These are phyloP conservation scores for Lepidurus arcticus DNA, from an alignment of 1,140 invertebrate genomes.

Conservation along the genomic window DNA sequence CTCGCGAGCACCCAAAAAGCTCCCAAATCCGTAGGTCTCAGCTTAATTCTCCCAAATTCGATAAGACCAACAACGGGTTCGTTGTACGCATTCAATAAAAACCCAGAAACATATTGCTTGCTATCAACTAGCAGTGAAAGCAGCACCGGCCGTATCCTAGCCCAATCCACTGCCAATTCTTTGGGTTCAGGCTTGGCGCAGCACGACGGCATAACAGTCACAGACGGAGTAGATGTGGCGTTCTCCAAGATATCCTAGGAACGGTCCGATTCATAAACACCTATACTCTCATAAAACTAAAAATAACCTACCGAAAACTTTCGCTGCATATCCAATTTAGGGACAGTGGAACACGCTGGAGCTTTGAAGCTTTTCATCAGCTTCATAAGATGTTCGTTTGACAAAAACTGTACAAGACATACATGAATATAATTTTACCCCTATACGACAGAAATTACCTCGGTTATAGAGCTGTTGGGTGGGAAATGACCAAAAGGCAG, in stretches of 20 bases:
- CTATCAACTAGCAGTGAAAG: not conserved
- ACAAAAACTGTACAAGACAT: not conserved
- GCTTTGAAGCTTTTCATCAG: not conserved
- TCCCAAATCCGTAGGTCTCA: not conserved
- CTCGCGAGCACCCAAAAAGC: not conserved
- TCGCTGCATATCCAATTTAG: not conserved
- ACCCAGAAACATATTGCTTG: not conserved
- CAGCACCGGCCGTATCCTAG: not conserved
- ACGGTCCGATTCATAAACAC: not conserved
- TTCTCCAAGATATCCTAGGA: not conserved
- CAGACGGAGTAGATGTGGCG: conserved; percentile 1
- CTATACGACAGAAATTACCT: not conserved
- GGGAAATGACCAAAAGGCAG: not conserved
- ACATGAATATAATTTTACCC: not conserved
- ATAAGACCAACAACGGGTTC: not conserved
- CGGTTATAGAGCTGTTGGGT: not conserved
- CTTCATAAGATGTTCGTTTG: not conserved
- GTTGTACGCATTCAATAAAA: not conserved
- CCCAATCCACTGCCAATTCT: not conserved
- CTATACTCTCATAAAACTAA: not conserved
- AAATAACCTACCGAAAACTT: not conserved
- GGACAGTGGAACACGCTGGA: not conserved
- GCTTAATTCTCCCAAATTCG: not conserved
- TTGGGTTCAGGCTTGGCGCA: not conserved
- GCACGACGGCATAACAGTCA: not conserved